A percentile compares a stretch with the other conserved stretches of the same genome.
These are phyloP conservation scores for Parauchenoglanis punctatus DNA, from an alignment of 2,797 vertebrate genomes.

Conservation along the genomic window DNA sequence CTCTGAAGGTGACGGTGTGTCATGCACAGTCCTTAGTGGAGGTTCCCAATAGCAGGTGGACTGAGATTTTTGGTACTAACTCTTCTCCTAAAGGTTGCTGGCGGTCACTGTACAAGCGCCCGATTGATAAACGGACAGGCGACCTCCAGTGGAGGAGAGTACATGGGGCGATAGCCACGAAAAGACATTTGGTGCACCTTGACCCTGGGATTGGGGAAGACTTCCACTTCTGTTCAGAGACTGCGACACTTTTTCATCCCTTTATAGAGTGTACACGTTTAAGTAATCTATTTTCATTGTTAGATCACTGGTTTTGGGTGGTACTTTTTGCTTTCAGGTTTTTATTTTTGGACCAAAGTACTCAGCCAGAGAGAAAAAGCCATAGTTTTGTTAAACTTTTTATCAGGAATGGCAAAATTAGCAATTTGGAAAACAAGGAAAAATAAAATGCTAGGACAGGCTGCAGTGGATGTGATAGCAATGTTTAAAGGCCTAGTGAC, in stretches of 20 bases:
- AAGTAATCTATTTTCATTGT: no score
- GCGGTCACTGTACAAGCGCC: not conserved
- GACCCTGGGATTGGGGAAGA: not conserved
- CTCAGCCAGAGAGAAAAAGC: not conserved
- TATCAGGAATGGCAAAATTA: not conserved
- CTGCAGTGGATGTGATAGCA: not conserved
- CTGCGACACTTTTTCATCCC: not conserved
- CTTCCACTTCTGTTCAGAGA: not conserved
- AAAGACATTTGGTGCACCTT: not conserved
- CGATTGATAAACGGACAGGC: not conserved
- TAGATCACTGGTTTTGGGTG: not conserved
- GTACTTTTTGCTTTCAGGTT: not conserved
- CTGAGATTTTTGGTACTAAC: not conserved
- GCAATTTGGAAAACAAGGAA: not conserved
- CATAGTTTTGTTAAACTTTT: not conserved
- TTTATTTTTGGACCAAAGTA: constrained; percentile 1
- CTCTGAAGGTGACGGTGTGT: not conserved
- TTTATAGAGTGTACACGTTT: not conserved
- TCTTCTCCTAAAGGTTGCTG: not conserved
- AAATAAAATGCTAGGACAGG: not conserved
- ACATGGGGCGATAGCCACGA: not conserved
- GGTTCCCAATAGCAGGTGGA: not conserved
- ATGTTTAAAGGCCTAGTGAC: not conserved
- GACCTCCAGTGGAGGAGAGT: not conserved
- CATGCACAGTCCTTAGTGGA: not conserved